Evolutionary conservation across 2,888 invertebrate genomes (phyloP), one percentile per base, ranked within the genome.

Genomic region (Leptura quadrifasciata): DNA sequence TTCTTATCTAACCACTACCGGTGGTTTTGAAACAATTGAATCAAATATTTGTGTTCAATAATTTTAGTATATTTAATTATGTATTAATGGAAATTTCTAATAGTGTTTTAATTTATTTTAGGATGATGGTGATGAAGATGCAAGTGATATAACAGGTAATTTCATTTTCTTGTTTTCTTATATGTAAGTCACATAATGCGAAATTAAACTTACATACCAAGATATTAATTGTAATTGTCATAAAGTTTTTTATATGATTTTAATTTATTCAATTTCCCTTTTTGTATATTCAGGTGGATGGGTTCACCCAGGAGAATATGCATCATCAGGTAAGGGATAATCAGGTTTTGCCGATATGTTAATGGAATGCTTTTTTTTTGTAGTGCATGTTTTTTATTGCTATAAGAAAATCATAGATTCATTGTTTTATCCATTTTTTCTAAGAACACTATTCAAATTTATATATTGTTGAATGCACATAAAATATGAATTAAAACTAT

Each of bases 301-400:
- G 96, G 98, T 99, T 81, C 98, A 98, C 91, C 98, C 98, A 82
- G 98, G 98, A 87, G 99, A 99, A 91, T 99, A 98, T 90, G 98
- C 99, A 79, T 98, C 98, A 82, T 98, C 98, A 91, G 98, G 98
- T 99, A 93, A 89, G 91, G 69, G 60, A 9, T 1, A n/a, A 27
- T 17, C 3, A 57, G 31, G 6, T 27, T 72, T 57, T 54, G n/a
- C 15, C 52, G 52, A 4, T 39, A 4, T 47, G 47, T 47, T 47
- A 47, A 47, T n/a, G 5, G 10, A 24, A 27, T 74, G 52, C 27
- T 60, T 61, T 12, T 61, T 12, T 35, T 63, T 89, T 85, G 77
- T 47, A 64, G 61, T 60, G 55, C 55, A 57, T 18, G 55, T 31
- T 35, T 58, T 27, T 60, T 10, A 20, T 9, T 2, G 20, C 57